A percentile compares a stretch with the other conserved stretches of the same genome.
phyloP scores from a whole-genome alignment of 2,797 vertebrate species.

The Myripristis jacobus region DNA sequence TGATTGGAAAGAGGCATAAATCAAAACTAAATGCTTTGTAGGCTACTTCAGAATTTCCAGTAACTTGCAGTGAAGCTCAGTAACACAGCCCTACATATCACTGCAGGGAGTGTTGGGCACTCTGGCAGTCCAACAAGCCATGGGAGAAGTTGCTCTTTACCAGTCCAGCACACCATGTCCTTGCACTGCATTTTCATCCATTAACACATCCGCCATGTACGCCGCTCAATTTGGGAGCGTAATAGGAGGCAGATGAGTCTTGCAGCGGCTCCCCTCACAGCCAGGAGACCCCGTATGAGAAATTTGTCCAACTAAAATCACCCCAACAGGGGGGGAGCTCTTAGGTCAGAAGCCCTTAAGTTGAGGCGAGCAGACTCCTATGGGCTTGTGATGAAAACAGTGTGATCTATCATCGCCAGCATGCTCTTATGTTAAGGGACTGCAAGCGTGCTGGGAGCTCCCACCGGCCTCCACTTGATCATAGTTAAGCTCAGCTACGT shows the following conservation, averaged over 20 bases:
- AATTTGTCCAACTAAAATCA: conserved; percentile 97
- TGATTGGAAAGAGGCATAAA: conserved; percentile 9
- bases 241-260: conserved; percentile 79
- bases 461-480: conserved; percentile 92
- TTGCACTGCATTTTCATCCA: conserved; percentile 69
- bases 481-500: conserved; percentile 81
- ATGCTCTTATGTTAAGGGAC: conserved; percentile 75
- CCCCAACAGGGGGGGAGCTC: conserved; percentile 84
- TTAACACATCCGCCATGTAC: conserved; percentile 75
- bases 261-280: conserved; percentile 56
- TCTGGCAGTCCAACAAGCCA: conserved; percentile 38
- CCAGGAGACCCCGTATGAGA: conserved; percentile 80
- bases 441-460: conserved; percentile 85
- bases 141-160: conserved; percentile 62
- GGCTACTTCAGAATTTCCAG: no score
- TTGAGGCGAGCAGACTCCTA: conserved; percentile 88
- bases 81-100: conserved; percentile 58
- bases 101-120: conserved; percentile 59
- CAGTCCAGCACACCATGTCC: conserved; percentile 63
- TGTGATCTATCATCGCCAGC: conserved; percentile 90
- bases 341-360: conserved; percentile 89
- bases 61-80: conserved; percentile 29
- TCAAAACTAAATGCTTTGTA: not conserved
- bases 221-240: conserved; percentile 66
- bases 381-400: conserved; percentile 93